Conservation (phyloP, 2,888 invertebrate genomes). For the Cyrtodaria siliqua region DNA sequence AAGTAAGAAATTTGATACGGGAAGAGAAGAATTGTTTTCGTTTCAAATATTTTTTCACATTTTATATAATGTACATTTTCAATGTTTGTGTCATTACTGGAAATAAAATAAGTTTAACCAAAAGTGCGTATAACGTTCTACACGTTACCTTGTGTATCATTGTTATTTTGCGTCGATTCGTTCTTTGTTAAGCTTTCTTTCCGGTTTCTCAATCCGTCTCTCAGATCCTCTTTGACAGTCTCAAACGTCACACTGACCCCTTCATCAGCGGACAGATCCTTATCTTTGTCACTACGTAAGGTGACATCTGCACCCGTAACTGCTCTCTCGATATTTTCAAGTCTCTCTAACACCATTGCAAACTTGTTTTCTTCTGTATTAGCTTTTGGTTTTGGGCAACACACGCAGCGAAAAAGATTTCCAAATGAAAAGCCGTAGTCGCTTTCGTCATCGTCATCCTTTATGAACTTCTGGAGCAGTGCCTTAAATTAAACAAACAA, state of each 20-base stretch:
- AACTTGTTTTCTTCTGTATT: slow-evolving; percentile 64
- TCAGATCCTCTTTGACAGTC: slow-evolving; percentile 34
- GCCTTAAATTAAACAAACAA: slow-evolving; percentile 35
- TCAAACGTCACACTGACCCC: slow-evolving; percentile 51
- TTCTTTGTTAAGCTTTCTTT: slow-evolving; percentile 30
- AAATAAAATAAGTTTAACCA: no score
- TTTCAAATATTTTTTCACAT: no score
- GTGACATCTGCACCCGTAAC: slow-evolving; percentile 19
- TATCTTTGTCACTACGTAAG: slow-evolving; percentile 15
- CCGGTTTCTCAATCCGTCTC: slow-evolving; percentile 41
- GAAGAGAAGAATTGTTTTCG: no score
- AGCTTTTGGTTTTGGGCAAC: slow-evolving; percentile 75
- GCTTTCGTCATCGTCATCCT: slow-evolving; percentile 64
- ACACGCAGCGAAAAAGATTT: slow-evolving; percentile 77
- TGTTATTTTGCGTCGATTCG: background rate
- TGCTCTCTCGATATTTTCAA: slow-evolving; percentile 65
- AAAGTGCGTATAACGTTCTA: no score
- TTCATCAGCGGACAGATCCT: slow-evolving; percentile 37
- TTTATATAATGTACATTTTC: no score
- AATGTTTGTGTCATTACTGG: no score
- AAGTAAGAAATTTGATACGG: no score
- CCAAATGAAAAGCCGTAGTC: slow-evolving; percentile 78
- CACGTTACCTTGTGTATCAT: no score
- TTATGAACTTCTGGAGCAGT: slow-evolving; percentile 65
- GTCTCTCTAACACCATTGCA: slow-evolving; percentile 69